Conservation (phyloP, 2,888 invertebrate genomes). For the Branchipolynoe longqiensis region DNA sequence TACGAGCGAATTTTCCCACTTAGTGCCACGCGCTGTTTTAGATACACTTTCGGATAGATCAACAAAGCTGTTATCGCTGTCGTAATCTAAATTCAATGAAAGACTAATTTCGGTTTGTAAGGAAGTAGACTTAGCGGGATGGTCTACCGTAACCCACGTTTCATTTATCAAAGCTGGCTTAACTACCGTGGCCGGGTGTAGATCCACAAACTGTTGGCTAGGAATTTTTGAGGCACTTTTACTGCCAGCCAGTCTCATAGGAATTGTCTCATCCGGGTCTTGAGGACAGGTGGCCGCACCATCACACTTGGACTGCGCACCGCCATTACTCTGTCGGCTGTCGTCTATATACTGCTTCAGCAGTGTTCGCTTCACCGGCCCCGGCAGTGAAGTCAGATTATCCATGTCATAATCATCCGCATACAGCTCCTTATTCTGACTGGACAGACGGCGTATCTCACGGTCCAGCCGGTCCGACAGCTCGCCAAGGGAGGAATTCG, state of each 20-base stretch:
- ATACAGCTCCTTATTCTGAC: conserved; percentile 29
- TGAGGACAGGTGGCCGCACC: not conserved
- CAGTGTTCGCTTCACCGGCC: conserved; percentile 56
- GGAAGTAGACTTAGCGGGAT: not conserved
- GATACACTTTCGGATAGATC: not conserved
- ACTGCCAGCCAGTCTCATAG: not conserved
- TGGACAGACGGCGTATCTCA: conserved; percentile 59
- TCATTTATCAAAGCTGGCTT: not conserved
- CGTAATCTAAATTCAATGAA: not conserved
- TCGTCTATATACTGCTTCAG: conserved; percentile 47
- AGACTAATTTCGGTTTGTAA: not conserved
- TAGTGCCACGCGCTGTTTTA: not conserved
- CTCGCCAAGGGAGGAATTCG: not conserved
- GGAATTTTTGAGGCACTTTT: not conserved
- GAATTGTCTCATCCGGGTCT: conserved; percentile 30
- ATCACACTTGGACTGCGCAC: not conserved
- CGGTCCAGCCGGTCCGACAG: conserved; percentile 55
- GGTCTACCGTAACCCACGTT: not conserved
- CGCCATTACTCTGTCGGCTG: not conserved
- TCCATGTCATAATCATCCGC: conserved; percentile 41
- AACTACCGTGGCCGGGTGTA: not conserved
- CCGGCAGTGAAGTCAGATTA: not conserved
- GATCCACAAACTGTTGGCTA: not conserved
- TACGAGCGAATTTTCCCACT: too few species aligned
- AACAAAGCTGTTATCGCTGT: not conserved